Base-by-base conservation (phyloP, 2,797 vertebrate species). In the Arctocebus calabarensis region DNA sequence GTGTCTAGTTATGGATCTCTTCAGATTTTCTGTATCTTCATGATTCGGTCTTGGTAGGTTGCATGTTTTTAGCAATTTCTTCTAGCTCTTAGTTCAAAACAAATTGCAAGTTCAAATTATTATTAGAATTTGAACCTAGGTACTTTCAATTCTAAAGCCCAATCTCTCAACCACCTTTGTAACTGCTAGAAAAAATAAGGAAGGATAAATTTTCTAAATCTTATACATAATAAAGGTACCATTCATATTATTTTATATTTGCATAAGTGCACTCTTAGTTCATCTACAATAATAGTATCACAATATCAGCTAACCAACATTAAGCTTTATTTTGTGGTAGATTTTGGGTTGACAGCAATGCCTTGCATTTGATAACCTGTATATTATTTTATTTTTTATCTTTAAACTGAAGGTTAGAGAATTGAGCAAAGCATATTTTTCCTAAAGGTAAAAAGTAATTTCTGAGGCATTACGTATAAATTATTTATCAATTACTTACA, bases 361-460 rank as follows among this genome's bases (percentile, higher is more conserved):
- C 12, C 45, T 96, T 17, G 66, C 11, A 64, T 88, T 55, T 73
- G 48, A 91, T 25, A 85, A 20, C 16, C 11, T 85, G 4, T 4
- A 29, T 82, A 59, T 85, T 81, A 43, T 93, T 84, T 55, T 62
- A 48, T 14, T 93, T 94, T 75, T 92, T 77, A 92, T 94, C 92
- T 75, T 92, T 81, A 92, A 84, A 64, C 5, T 75, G 43, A 74
- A 82, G 10, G 55, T 88, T 75, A 94, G 77, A n/a, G 22, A 90
- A 90, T 81, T 91, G 52, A 94, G 20, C 7, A 90, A 62, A 64
- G 16, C 2, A 70, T 20, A 2, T 90, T 93, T 92, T 34, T 92
- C 22, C 64, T 75, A 43, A 90, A 84, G 84, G 45, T 2, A 94
- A 85, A 86, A 90, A 68, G 13, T 82, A 93, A 89, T 74, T 94